Conservation (phyloP, 2,797 vertebrate species). For the Coregonus suidteri region DNA sequence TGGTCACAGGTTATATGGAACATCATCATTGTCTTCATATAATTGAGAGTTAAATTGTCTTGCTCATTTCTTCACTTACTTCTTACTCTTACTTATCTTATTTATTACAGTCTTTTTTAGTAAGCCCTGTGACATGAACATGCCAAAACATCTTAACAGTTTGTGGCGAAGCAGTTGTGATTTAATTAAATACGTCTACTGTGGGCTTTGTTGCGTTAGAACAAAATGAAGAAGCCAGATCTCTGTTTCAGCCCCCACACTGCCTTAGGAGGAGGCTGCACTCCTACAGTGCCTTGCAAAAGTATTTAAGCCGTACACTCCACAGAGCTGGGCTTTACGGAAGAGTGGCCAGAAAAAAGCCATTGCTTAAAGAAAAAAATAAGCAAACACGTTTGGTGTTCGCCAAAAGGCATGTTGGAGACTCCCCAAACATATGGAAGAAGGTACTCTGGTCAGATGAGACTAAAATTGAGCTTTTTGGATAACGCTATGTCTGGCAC, state of each 20-base stretch:
- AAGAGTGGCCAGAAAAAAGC: too few species aligned
- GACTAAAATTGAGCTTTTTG: too few species aligned
- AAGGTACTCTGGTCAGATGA: too few species aligned
- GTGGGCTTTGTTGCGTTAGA: not conserved
- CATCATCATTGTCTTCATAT: conserved; percentile 24
- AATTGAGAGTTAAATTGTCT: conserved; percentile 5
- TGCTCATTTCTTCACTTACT: conserved; percentile 25
- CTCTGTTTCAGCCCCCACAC: not conserved
- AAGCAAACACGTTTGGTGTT: too few species aligned
- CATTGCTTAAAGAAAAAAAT: too few species aligned
- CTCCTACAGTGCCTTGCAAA: too few species aligned
- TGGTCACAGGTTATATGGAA: conserved; percentile 23
- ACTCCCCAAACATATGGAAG: too few species aligned
- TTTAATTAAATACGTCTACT: not conserved
- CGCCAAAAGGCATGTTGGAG: too few species aligned
- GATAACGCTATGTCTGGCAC: too few species aligned
- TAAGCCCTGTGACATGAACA: not conserved
- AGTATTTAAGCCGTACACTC: too few species aligned
- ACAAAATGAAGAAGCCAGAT: not conserved
- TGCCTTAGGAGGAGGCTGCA: not conserved
- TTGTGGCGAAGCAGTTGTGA: not conserved
- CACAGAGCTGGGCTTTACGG: too few species aligned
- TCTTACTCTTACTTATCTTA: conserved; percentile 40
- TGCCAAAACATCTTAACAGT: not conserved
- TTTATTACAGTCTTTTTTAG: conserved; percentile 40